phyloP scores from a whole-genome alignment of 1,140 invertebrate genomes.

The Tribolium castaneum region DNA sequence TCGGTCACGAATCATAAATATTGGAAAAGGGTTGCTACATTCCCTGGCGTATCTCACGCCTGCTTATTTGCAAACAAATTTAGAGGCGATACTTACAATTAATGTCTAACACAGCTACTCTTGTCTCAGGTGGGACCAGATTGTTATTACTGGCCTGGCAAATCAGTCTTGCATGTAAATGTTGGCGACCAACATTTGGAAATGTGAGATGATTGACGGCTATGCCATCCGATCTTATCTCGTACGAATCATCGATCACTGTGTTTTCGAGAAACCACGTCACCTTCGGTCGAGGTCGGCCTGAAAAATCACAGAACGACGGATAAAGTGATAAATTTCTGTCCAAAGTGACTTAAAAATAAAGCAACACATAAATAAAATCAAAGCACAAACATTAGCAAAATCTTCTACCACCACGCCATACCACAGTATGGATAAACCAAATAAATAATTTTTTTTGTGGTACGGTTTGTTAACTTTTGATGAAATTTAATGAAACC shows the following conservation, averaged over 20 bases:
- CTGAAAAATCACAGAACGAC: conserved; percentile 65
- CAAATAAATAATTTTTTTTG: no score
- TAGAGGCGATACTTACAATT: conserved; percentile 79
- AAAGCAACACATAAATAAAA: not conserved
- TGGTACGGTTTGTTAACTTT: no score
- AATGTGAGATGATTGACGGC: conserved; percentile 83
- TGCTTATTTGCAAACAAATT: not conserved
- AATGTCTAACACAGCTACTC: conserved; percentile 83
- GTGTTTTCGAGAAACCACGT: conserved; percentile 86
- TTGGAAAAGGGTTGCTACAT: not conserved
- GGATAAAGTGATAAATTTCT: not conserved
- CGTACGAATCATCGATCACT: conserved; percentile 85
- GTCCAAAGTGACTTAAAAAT: not conserved
- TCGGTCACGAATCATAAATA: conserved; percentile 27
- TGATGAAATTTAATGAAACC: not conserved
- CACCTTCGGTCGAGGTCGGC: conserved; percentile 80
- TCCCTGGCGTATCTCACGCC: not conserved
- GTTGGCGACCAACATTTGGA: conserved; percentile 78
- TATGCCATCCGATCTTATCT: conserved; percentile 74
- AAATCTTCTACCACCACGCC: not conserved
- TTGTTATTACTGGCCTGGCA: conserved; percentile 90
- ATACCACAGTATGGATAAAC: no score
- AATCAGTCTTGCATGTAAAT: conserved; percentile 80
- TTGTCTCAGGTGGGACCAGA: conserved; percentile 77
- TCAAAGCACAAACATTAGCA: not conserved